Conservation (phyloP, 2,113 vertebrate genomes). For the Cariama cristata region DNA sequence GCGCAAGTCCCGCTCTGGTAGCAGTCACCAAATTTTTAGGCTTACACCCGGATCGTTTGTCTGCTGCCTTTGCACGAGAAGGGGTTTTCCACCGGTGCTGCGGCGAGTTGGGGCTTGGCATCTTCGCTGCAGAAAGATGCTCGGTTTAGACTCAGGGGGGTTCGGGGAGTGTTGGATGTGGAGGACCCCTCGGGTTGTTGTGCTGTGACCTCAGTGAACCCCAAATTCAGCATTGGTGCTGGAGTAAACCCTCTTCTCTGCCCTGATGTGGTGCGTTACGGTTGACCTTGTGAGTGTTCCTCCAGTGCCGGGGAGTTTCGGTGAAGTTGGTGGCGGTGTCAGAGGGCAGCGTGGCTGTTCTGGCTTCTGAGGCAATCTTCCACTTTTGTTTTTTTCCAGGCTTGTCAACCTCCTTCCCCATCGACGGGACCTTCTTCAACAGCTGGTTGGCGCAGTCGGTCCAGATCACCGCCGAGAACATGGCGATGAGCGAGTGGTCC, state of each 20-base stretch:
- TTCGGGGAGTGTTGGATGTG: background rate
- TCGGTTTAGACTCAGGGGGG: background rate
- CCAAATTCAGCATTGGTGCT: background rate
- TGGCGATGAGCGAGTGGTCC: constrained; percentile 93
- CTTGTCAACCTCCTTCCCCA: constrained; percentile 90
- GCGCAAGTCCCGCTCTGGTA: background rate
- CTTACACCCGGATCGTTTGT: background rate
- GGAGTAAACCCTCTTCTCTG: background rate
- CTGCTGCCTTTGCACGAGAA: accelerated
- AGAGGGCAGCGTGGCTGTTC: background rate
- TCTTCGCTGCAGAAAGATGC: background rate
- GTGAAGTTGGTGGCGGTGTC: background rate
- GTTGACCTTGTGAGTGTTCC: accelerated
- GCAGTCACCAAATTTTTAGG: background rate
- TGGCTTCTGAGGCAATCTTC: background rate
- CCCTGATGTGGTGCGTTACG: accelerated
- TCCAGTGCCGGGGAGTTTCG: accelerated
- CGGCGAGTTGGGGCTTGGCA: background rate
- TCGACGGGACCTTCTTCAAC: constrained; percentile 93
- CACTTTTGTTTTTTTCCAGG: constrained; percentile 69
- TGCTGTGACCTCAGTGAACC: background rate
- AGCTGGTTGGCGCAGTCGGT: constrained; percentile 96
- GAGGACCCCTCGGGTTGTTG: accelerated
- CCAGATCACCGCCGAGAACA: constrained; percentile 93
- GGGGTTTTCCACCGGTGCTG: background rate